phyloP scores from a whole-genome alignment of 2,888 invertebrate genomes.

The Parapristionchus giblindavisi region DNA sequence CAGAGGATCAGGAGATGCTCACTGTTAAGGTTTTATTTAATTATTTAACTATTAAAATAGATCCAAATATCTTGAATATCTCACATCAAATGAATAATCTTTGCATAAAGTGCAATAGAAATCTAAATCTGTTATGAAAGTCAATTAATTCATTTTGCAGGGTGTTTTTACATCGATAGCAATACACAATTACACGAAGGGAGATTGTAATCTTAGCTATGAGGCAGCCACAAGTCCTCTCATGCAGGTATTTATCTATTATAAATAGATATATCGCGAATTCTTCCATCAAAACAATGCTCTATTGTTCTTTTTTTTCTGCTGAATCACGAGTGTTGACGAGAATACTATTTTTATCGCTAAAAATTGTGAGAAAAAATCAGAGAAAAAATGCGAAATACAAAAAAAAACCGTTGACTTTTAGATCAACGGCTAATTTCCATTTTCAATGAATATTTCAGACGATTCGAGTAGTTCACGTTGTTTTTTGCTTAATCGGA shows the following conservation, averaged over 20 bases:
- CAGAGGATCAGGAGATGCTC: too few relatives aligned
- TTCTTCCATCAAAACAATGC: constrained; percentile 48
- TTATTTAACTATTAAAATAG: too few relatives aligned
- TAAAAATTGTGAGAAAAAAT: too few relatives aligned
- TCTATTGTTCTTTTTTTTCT: background rate
- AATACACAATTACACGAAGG: constrained; percentile 48
- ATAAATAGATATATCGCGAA: background rate
- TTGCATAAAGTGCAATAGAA: too few relatives aligned
- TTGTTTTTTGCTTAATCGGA: constrained; percentile 48
- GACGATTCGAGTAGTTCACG: constrained; percentile 51
- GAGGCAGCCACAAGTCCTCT: constrained; percentile 46
- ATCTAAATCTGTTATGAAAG: too few relatives aligned
- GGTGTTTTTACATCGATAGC: constrained; percentile 46
- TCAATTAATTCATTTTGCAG: too few relatives aligned
- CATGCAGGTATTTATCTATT: constrained; percentile 47
- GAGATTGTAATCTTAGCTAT: constrained; percentile 48
- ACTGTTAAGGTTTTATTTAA: too few relatives aligned
- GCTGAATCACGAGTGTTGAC: background rate
- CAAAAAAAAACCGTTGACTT: background rate
- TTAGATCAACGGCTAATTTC: background rate
- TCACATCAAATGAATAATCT: too few relatives aligned
- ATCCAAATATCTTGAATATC: too few relatives aligned
- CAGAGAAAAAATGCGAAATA: too few relatives aligned
- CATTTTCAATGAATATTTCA: constrained; percentile 37
- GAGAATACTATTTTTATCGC: too few relatives aligned